Percentiles rank a stretch among this genome's conserved stretches.
Conservation (phyloP, 2,888 invertebrate genomes). For the Hypolimnas misippus region DNA sequence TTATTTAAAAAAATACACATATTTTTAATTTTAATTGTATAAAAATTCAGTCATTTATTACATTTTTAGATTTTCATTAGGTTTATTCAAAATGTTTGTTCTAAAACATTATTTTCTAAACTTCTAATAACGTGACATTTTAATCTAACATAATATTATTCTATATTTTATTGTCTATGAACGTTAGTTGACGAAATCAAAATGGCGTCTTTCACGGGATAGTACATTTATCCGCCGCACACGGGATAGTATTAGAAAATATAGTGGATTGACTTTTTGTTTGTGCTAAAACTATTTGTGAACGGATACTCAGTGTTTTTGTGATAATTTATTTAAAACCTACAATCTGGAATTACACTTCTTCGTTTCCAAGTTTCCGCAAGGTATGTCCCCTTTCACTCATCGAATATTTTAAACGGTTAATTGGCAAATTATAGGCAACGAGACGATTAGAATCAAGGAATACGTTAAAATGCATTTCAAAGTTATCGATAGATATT, state of each 20-base stretch:
- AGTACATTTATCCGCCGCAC: conserved; percentile 76
- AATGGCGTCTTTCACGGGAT: conserved; percentile 81
- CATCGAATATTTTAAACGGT: conserved; percentile 65
- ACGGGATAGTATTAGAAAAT: conserved; percentile 57
- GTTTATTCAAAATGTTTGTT: too few species aligned
- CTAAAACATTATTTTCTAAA: conserved; percentile 6
- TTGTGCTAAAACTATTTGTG: conserved; percentile 54
- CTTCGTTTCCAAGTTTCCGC: conserved; percentile 56
- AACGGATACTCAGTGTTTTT: conserved; percentile 60
- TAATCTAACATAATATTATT: conserved; percentile 27
- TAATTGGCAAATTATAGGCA: conserved; percentile 55
- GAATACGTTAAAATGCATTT: conserved; percentile 7
- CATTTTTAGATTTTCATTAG: too few species aligned
- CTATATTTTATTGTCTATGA: conserved; percentile 64
- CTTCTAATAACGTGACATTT: conserved; percentile 28
- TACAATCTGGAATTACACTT: conserved; percentile 54
- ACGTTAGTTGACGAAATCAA: conserved; percentile 82
- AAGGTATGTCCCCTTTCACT: conserved; percentile 83
- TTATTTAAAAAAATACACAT: too few species aligned
- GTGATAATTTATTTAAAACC: conserved; percentile 54
- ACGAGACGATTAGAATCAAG: conserved; percentile 12
- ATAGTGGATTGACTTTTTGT: conserved; percentile 60
- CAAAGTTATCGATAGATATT: conserved; percentile 28
- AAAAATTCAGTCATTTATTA: too few species aligned
- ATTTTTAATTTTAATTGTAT: too few species aligned